phyloP scores from a whole-genome alignment of 2,113 vertebrate genomes.

The Dendropsophus ebraccatus region DNA sequence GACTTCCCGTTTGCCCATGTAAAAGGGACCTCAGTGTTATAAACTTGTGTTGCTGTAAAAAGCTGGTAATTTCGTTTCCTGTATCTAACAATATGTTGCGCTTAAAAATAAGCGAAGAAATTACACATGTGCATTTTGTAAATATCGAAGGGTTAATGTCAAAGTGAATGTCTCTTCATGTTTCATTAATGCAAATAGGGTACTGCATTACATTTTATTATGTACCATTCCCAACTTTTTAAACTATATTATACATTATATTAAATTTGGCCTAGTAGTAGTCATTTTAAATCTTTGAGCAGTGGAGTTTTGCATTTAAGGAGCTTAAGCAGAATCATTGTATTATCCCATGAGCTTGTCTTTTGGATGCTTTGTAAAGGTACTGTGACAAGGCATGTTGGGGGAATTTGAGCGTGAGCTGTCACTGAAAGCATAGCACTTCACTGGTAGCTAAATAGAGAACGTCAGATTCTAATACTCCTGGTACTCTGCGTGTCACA shows the following conservation, averaged over 20 bases:
- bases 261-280: neutral
- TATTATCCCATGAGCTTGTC: slow-evolving; percentile 53
- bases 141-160: no score
- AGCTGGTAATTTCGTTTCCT: no score
- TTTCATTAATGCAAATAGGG: no score
- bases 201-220: neutral
- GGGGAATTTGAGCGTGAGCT: slow-evolving; percentile 52
- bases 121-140: no score
- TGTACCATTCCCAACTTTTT: neutral
- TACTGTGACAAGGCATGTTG: slow-evolving; percentile 40
- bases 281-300: slow-evolving; percentile 3
- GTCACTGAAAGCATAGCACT: slow-evolving; percentile 49
- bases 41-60: no score
- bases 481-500: slow-evolving; percentile 43
- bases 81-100: no score
- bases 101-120: no score
- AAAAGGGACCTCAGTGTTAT: no score
- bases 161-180: no score
- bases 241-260: neutral
- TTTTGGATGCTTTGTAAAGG: slow-evolving; percentile 34
- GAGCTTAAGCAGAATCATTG: slow-evolving; percentile 27
- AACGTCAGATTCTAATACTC: slow-evolving; percentile 48
- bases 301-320: slow-evolving; percentile 4
- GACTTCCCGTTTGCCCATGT: no score
- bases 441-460: slow-evolving; percentile 48